Evolutionary conservation across 2,113 vertebrate species (phyloP).

Genomic region (Xiphorhynchus elegans): DNA sequence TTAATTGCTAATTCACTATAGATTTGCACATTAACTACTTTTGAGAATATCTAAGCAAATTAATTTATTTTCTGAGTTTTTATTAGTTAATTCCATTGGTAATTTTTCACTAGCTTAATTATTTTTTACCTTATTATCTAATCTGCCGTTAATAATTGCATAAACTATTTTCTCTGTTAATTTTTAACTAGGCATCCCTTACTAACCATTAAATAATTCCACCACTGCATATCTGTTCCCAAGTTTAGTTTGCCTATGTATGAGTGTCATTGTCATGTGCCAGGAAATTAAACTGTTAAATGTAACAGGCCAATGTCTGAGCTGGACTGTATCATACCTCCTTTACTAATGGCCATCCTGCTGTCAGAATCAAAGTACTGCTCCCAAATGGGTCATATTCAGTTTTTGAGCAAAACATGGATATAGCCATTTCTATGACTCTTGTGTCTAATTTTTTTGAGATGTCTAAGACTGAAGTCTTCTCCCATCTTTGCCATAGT

Average conservation of each 20-base stretch:
- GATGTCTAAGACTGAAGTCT: background rate
- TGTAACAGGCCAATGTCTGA: background rate
- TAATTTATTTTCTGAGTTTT: background rate
- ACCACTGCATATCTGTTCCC: background rate
- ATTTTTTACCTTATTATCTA: background rate
- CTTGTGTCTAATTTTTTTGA: background rate
- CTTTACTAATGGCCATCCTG: background rate
- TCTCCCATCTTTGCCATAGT: background rate
- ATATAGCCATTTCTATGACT: background rate
- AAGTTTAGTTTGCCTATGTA: background rate
- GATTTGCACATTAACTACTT: background rate
- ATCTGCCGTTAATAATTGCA: conserved; percentile 1
- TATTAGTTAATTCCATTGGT: background rate
- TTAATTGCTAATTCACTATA: background rate
- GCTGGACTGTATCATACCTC: background rate
- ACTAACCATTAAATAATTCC: background rate
- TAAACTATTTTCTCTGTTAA: background rate
- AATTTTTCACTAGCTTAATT: background rate
- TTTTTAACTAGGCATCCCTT: background rate
- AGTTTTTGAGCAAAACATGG: background rate
- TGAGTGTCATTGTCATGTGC: background rate
- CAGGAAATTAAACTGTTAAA: background rate
- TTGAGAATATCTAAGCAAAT: background rate
- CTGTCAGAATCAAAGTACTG: background rate
- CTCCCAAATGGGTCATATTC: background rate